These are phyloP conservation scores for Simalia tracyae DNA, from an alignment of 2,797 vertebrate species.

Conservation along the genomic window DNA sequence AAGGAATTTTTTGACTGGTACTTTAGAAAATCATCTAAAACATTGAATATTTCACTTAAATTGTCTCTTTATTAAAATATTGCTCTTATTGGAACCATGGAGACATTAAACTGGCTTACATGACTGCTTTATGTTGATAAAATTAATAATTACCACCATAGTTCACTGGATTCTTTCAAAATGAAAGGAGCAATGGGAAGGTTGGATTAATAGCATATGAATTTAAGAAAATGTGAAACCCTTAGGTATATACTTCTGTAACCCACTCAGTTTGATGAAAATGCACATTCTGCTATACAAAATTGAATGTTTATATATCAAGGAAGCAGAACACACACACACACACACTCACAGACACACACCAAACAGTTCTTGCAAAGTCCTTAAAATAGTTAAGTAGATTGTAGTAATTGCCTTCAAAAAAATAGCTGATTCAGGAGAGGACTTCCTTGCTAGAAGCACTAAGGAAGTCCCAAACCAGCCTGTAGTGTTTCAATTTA, in stretches of 20 bases:
- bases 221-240: not conserved
- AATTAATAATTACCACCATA: slow-evolving; percentile 60
- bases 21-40: not conserved
- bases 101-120: slow-evolving; percentile 59
- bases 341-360: not conserved
- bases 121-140: slow-evolving; percentile 67
- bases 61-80: slow-evolving; percentile 35
- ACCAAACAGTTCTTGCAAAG: slow-evolving; percentile 5
- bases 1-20: not conserved
- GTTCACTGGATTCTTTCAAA: slow-evolving; percentile 44
- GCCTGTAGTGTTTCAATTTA: not conserved
- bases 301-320: not conserved
- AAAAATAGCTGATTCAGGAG: not conserved
- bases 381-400: not conserved
- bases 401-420: slow-evolving; percentile 16
- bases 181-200: slow-evolving; percentile 23
- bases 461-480: not conserved
- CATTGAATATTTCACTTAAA: slow-evolving; percentile 28
- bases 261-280: not conserved
- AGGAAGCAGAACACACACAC: not conserved
- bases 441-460: not conserved
- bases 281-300: not conserved
- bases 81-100: slow-evolving; percentile 37
- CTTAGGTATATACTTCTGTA: not conserved
- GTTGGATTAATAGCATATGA: not conserved